Evolutionary conservation across 2,797 vertebrate genomes (phyloP), one percentile per base, ranked within the genome.

Genomic region (Pangasius djambal): DNA sequence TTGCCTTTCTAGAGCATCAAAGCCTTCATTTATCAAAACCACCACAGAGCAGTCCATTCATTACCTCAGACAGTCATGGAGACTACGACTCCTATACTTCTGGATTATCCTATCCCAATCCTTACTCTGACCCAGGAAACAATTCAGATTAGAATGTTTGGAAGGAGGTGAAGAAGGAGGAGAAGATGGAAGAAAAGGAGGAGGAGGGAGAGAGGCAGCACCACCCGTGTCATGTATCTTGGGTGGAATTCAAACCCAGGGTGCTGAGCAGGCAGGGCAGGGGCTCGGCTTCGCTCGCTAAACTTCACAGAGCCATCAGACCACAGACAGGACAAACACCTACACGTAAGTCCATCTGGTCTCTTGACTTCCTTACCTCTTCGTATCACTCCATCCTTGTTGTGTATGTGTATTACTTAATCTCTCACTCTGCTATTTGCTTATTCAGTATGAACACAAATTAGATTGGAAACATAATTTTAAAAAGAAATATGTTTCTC

Each of bases 221-320:
- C 97, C 97, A 97, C 97, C 97, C 97, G 97, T 97, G 97, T 95
- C 97, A 97, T 95, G 96, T 93, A 95, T 97, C 94, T 97, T 97
- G 96, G 97, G 97, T 97, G 97, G 97, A 96, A 96, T 98, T 96
- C 95, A 97, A 96, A 94, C 95, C 94, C 96, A 95, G 94, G 92
- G 91, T 96, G 96, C 96, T 93, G 97, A 97, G 97, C 96, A 95
- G 96, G 96, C 96, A 97, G 97, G 97, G 93, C 94, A 94, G 96
- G 94, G 96, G 94, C 95, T 95, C 92, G 0, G 97, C 95, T 94
- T 96, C 92, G 10, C 97, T 96, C 94, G 96, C 93, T 94, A 96
- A 98, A 94, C 97, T 95, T 92, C 95, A 93, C 96, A 97, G 95
- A 98, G 96, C 96, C 89, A 95, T 96, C 95, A 97, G 97, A 96